Conservation (phyloP, 2,797 vertebrate genomes). For the Myotis myotis region DNA sequence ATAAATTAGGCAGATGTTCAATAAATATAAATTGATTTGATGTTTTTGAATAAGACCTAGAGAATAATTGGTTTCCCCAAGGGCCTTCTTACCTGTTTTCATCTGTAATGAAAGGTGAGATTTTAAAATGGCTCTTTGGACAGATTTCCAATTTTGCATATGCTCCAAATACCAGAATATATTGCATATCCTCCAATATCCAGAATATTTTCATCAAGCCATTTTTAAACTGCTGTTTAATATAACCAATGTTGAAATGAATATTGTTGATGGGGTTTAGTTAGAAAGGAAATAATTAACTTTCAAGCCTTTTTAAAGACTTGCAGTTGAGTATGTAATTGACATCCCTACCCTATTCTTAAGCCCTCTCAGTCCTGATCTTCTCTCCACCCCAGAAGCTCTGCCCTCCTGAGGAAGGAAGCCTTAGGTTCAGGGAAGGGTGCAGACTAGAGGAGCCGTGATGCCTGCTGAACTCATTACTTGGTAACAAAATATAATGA, state of each 20-base stretch:
- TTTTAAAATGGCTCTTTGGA: constrained; percentile 15
- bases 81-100: not conserved
- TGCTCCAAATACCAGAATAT: not conserved
- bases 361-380: not conserved
- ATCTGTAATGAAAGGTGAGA: not conserved
- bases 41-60: not conserved
- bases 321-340: not conserved
- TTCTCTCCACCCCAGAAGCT: not conserved
- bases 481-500: not conserved
- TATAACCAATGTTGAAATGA: not conserved
- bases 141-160: constrained; percentile 31
- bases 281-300: not conserved
- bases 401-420: not conserved
- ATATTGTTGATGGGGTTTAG: not conserved
- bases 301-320: not conserved
- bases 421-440: not conserved
- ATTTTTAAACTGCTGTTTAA: not conserved
- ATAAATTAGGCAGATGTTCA: not conserved
- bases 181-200: too few species aligned
- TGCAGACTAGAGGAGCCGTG: rapidly evolving
- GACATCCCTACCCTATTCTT: not conserved
- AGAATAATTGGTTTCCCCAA: not conserved
- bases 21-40: constrained; percentile 28
- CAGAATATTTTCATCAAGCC: constrained; percentile 13
- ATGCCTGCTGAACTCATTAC: not conserved